phyloP scores from a whole-genome alignment of 92 coral and sea anemone species.

The Phymanthus crucifer region DNA sequence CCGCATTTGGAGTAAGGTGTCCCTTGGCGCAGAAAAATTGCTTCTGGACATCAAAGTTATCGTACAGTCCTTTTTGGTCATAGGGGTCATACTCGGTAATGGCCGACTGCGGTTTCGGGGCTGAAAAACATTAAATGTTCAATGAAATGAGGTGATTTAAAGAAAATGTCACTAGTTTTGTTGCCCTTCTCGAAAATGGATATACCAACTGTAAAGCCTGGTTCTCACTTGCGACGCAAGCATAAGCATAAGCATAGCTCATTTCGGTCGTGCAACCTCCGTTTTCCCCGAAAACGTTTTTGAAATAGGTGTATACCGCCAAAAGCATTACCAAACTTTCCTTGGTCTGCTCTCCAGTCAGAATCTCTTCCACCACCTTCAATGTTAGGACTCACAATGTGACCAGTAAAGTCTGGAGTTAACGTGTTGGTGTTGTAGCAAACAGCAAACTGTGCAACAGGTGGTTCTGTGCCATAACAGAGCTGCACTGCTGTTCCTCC shows the following conservation, averaged over 20 bases:
- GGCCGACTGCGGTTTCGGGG: slow-evolving; percentile 23
- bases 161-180: no score
- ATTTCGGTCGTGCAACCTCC: no score
- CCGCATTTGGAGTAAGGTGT: slow-evolving; percentile 31
- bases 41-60: slow-evolving; percentile 3
- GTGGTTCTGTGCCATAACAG: background rate
- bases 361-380: background rate
- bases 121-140: slow-evolving; percentile 1
- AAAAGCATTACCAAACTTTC: background rate
- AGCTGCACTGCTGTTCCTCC: background rate
- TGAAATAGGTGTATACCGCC: no score
- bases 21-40: slow-evolving; percentile 26
- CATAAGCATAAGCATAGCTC: no score
- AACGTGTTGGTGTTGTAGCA: no score
- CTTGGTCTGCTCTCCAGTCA: background rate
- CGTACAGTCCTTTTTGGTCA: background rate
- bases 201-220: no score
- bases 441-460: slow-evolving; percentile 24
- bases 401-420: no score
- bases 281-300: no score
- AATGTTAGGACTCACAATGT: no score
- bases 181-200: no score
- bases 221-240: no score
- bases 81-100: slow-evolving; percentile 25
- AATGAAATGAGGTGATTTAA: no score